A percentile compares a stretch with the other conserved stretches of the same genome.
These are phyloP conservation scores for Dicranocentrus wangi DNA, from an alignment of 2,888 invertebrate species.

Conservation along the genomic window DNA sequence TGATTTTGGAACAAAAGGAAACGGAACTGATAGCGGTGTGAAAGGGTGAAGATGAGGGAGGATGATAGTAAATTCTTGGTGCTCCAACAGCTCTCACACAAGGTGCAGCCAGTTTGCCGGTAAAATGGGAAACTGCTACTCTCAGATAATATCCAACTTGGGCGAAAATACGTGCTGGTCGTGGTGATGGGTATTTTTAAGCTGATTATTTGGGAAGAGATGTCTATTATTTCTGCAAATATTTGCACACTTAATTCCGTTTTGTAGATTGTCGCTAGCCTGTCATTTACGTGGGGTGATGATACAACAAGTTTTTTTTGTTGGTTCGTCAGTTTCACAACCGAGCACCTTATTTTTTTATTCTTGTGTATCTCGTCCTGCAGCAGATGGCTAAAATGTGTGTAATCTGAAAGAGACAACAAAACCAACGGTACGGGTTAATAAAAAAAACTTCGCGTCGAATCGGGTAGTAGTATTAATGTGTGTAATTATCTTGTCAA, in stretches of 20 bases:
- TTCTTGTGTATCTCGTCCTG: no score
- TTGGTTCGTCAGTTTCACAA: no score
- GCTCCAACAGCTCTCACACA: conserved; percentile 48
- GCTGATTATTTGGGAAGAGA: neutral
- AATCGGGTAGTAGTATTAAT: no score
- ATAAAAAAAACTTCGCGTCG: no score
- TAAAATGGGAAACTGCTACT: conserved; percentile 26
- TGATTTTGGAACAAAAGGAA: neutral
- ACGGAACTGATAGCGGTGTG: neutral
- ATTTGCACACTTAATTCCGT: conserved; percentile 8
- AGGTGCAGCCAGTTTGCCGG: conserved; percentile 60
- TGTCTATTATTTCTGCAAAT: conserved; percentile 12
- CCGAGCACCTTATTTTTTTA: no score
- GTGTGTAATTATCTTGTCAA: neutral
- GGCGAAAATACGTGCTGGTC: neutral
- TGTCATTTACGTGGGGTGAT: no score
- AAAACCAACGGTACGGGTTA: no score
- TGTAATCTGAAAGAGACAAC: no score
- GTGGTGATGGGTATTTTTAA: neutral
- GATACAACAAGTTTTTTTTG: no score
- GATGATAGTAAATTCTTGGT: conserved; percentile 33
- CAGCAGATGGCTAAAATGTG: no score
- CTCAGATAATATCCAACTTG: conserved; percentile 26
- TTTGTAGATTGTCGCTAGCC: no score
- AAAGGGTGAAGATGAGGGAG: conserved; percentile 18